Evolutionary conservation across 2,797 vertebrate genomes (phyloP).

Genomic region (Pteropus rufus): DNA sequence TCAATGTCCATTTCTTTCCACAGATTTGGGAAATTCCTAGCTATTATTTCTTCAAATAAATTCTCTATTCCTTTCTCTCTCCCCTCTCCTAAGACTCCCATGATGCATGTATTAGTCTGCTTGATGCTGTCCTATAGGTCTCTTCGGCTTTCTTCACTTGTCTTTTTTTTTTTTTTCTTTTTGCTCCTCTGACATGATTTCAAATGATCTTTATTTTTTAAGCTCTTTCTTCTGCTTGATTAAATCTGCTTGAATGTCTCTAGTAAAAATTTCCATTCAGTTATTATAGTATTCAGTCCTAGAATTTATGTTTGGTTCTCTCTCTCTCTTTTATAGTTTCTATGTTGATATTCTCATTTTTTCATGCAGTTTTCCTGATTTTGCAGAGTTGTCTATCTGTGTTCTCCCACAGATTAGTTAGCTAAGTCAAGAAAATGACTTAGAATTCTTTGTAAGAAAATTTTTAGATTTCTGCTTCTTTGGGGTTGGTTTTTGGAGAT

Average conservation of each 20-base stretch:
- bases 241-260: neutral
- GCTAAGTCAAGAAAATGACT: neutral
- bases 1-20: neutral
- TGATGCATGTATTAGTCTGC: neutral
- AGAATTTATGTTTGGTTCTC: neutral
- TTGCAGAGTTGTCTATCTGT: neutral
- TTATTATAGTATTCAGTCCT: neutral
- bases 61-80: neutral
- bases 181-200: neutral
- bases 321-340: neutral
- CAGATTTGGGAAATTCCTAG: neutral
- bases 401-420: neutral
- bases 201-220: neutral
- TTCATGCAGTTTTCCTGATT: neutral
- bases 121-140: neutral
- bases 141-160: neutral
- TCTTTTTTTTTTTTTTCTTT: neutral
- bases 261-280: neutral
- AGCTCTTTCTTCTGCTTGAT: neutral
- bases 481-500: neutral
- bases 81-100: neutral
- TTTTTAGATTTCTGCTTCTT: neutral
- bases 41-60: neutral
- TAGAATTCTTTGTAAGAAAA: neutral
- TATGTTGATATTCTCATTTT: neutral